These are phyloP conservation scores for Amitus sp. DNA, from an alignment of 2,888 invertebrate genomes.

Conservation along the genomic window DNA sequence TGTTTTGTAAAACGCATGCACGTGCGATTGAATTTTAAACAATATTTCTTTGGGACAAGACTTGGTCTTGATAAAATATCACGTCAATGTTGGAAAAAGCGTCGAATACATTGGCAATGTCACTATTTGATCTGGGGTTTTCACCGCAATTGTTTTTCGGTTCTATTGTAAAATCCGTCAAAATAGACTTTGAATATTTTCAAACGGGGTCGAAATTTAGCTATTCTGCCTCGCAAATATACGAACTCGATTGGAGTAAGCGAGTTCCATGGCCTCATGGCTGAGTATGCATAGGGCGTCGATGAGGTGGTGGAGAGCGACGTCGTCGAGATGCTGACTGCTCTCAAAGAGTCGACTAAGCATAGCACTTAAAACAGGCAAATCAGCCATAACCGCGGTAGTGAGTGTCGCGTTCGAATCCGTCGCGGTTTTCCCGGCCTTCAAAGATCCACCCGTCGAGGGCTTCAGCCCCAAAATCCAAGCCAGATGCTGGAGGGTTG, in stretches of 20 bases:
- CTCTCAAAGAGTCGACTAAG: constrained; percentile 94
- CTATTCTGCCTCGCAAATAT: too few relatives aligned
- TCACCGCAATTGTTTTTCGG: too few relatives aligned
- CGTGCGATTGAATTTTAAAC: too few relatives aligned
- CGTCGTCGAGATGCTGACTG: constrained; percentile 92
- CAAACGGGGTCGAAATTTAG: too few relatives aligned
- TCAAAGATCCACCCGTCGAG: constrained; percentile 92
- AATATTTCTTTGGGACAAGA: too few relatives aligned
- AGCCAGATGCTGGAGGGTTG: constrained; percentile 90
- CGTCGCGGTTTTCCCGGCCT: constrained; percentile 81
- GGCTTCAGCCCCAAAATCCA: constrained; percentile 98
- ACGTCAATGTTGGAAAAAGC: too few relatives aligned
- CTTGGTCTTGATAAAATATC: too few relatives aligned
- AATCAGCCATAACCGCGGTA: constrained; percentile 95
- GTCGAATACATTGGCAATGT: too few relatives aligned
- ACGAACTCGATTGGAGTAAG: constrained; percentile 88
- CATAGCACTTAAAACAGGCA: constrained; percentile 90
- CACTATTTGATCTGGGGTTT: too few relatives aligned
- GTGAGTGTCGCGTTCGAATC: constrained; percentile 91
- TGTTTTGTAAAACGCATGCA: too few relatives aligned
- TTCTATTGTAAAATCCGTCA: too few relatives aligned
- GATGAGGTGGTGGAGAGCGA: constrained; percentile 93
- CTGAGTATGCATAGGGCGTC: constrained; percentile 96
- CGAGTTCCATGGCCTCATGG: constrained; percentile 96
- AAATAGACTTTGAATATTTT: too few relatives aligned